Evolutionary conservation across 2,797 vertebrate genomes (phyloP).

Genomic region (Vultur gryphus): DNA sequence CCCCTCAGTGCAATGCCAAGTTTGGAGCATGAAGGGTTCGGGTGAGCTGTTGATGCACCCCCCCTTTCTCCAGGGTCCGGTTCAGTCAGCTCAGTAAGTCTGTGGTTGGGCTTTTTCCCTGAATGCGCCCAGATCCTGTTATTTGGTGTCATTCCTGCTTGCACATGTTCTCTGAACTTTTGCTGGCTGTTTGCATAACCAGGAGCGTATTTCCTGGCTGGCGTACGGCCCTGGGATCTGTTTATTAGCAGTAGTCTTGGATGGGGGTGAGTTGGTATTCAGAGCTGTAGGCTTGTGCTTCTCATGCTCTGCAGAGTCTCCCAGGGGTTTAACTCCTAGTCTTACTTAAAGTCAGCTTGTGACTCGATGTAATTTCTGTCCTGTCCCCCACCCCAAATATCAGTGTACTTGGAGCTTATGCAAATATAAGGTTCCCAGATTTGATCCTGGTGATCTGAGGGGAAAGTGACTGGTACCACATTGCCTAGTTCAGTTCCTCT

Average conservation of each 20-base stretch:
- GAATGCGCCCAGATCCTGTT: not conserved
- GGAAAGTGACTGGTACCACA: not conserved
- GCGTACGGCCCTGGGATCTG: not conserved
- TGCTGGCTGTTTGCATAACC: slow-evolving; percentile 50
- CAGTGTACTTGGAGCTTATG: too few relatives aligned
- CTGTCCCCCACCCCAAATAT: not conserved
- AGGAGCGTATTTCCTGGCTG: slow-evolving; percentile 8
- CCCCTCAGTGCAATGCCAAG: not conserved
- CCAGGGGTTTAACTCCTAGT: not conserved
- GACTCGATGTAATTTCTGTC: not conserved
- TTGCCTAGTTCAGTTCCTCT: not conserved
- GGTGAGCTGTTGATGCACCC: not conserved
- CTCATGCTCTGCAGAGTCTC: not conserved
- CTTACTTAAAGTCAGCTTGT: not conserved
- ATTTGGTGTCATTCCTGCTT: not conserved
- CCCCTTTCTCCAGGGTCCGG: not conserved
- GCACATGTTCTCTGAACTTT: slow-evolving; percentile 14
- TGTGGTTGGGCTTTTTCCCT: not conserved
- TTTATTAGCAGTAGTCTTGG: not conserved
- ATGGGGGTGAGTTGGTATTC: not conserved
- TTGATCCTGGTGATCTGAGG: not conserved
- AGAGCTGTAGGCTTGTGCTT: not conserved
- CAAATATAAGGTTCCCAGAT: not conserved
- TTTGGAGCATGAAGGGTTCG: not conserved
- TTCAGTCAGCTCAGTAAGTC: not conserved